Evolutionary conservation across 2,113 vertebrate genomes (phyloP).

Genomic region (Camelus bactrianus): DNA sequence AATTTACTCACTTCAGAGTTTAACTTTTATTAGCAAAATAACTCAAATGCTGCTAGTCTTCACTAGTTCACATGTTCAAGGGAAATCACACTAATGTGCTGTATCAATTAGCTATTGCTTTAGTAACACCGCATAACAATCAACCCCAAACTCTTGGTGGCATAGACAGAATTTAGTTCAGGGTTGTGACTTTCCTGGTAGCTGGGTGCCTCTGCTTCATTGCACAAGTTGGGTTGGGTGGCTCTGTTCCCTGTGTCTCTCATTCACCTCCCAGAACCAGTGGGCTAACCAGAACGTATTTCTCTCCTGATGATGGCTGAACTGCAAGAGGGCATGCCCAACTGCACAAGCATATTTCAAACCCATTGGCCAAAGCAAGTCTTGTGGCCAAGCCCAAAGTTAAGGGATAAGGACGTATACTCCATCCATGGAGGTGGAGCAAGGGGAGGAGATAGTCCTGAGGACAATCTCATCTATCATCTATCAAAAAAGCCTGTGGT

Average conservation of each 20-base stretch:
- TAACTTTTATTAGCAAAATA: slow-evolving; percentile 45
- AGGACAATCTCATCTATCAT: background rate
- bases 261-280: background rate
- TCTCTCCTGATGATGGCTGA: background rate
- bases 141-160: background rate
- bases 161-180: background rate
- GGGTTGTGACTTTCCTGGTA: background rate
- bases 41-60: background rate
- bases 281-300: background rate
- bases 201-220: background rate
- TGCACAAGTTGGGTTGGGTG: background rate
- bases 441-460: background rate
- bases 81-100: background rate
- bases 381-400: background rate
- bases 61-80: background rate
- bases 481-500: slow-evolving; percentile 25
- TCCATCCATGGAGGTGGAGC: background rate
- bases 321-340: background rate
- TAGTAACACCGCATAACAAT: background rate
- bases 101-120: background rate
- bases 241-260: background rate
- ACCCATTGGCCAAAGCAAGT: background rate
- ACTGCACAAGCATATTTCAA: background rate
- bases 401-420: background rate
- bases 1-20: background rate